These are phyloP conservation scores for Larimichthys polyactis DNA, from an alignment of 2,113 vertebrate genomes.

Conservation along the genomic window DNA sequence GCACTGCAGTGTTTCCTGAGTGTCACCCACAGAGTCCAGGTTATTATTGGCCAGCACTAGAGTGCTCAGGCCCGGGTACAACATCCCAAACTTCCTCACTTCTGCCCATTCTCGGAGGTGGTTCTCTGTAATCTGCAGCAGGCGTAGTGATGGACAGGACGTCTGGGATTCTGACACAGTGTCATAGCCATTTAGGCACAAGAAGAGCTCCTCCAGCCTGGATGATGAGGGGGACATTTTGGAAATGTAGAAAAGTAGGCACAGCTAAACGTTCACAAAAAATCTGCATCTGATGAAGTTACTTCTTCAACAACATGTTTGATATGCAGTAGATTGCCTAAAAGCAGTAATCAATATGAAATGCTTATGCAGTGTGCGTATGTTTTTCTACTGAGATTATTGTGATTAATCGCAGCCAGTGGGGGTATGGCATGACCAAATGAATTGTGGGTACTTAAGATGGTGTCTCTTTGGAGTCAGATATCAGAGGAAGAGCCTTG, in stretches of 20 bases:
- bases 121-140: constrained; percentile 98
- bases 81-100: constrained; percentile 92
- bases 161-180: constrained; percentile 88
- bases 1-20: constrained; percentile 86
- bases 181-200: constrained; percentile 97
- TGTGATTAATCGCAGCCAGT: too few species aligned
- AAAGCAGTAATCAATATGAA: too few species aligned
- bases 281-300: not conserved
- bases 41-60: constrained; percentile 96
- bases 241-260: too few species aligned
- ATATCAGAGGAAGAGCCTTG: too few species aligned
- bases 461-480: too few species aligned
- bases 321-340: too few species aligned
- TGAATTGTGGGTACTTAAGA: too few species aligned
- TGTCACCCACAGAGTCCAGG: constrained; percentile 89
- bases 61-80: constrained; percentile 92
- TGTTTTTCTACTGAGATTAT: too few species aligned
- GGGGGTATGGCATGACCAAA: too few species aligned
- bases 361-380: too few species aligned
- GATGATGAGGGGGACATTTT: not conserved
- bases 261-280: not conserved
- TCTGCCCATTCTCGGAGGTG: constrained; percentile 95
- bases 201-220: constrained; percentile 98
- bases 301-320: too few species aligned
- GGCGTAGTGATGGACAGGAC: constrained; percentile 91